These are phyloP conservation scores for Cydia splendana DNA, from an alignment of 1,140 invertebrate genomes.

Conservation along the genomic window DNA sequence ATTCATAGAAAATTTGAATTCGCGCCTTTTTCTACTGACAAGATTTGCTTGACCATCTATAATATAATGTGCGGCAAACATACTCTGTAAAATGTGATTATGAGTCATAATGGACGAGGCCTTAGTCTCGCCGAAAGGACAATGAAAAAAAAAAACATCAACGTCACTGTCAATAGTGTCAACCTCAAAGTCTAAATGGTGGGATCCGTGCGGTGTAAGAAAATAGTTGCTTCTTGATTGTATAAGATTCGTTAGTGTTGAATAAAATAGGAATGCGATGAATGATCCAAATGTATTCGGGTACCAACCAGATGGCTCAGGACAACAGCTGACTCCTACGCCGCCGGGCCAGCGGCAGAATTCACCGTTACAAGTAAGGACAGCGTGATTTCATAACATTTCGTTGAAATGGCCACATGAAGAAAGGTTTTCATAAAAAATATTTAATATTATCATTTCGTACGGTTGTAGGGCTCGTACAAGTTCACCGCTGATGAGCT, in stretches of 20 bases:
- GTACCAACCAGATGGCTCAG: conserved; percentile 46
- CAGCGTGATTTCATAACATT: conserved; percentile 34
- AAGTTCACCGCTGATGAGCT: conserved; percentile 83
- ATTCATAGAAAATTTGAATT: too few relatives aligned
- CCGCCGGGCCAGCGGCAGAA: conserved; percentile 34
- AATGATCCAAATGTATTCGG: conserved; percentile 51
- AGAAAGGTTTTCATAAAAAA: background rate
- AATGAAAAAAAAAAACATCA: background rate
- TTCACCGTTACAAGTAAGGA: conserved; percentile 49
- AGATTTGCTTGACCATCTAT: too few relatives aligned
- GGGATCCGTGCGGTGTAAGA: background rate
- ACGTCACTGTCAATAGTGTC: background rate
- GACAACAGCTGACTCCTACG: conserved; percentile 16
- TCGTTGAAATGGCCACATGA: background rate
- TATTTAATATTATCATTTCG: background rate
- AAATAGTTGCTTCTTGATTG: background rate
- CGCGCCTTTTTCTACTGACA: too few relatives aligned
- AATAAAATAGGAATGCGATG: conserved; percentile 38
- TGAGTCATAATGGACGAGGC: background rate
- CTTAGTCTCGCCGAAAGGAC: background rate
- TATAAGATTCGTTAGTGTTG: conserved; percentile 9
- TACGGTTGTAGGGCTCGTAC: conserved; percentile 77
- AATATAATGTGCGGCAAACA: background rate
- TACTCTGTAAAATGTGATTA: background rate
- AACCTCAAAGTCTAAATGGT: background rate